Evolutionary conservation across 2,888 invertebrate genomes (phyloP).

Genomic region (Cryptocheilus praepositus): DNA sequence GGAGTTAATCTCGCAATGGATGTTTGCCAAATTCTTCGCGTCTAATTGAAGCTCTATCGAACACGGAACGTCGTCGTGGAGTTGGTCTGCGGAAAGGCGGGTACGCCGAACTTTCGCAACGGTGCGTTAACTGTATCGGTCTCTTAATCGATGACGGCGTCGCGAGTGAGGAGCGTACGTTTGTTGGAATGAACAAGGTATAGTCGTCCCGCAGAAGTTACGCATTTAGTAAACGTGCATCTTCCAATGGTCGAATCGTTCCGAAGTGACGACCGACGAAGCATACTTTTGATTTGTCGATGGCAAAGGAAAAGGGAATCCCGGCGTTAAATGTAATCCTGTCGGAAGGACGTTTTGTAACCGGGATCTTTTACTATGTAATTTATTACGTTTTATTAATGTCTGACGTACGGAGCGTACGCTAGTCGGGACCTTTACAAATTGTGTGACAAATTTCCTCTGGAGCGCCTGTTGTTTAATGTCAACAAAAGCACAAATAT

Average conservation of each 20-base stretch:
- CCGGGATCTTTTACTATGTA: constrained; percentile 1
- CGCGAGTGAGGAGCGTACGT: too few species aligned
- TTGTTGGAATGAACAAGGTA: too few species aligned
- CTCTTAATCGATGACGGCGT: too few species aligned
- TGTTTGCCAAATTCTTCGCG: constrained; percentile 22
- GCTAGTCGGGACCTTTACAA: constrained; percentile 47
- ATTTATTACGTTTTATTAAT: constrained; percentile 7
- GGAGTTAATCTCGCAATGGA: constrained; percentile 38
- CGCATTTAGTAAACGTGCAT: constrained; percentile 44
- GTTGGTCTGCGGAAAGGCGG: too few species aligned
- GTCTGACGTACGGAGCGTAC: constrained; percentile 32
- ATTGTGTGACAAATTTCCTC: constrained; percentile 20
- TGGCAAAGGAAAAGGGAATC: not conserved
- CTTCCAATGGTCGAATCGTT: constrained; percentile 38
- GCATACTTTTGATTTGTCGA: constrained; percentile 6
- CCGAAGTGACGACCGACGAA: constrained; percentile 23
- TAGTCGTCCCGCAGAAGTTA: constrained; percentile 38
- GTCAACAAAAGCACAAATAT: constrained; percentile 46
- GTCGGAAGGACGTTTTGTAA: too few species aligned
- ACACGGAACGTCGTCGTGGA: constrained; percentile 11
- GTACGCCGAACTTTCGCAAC: too few species aligned
- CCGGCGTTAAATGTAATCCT: constrained; percentile 20
- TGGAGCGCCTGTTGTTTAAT: constrained; percentile 29
- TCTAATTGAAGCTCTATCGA: constrained; percentile 14
- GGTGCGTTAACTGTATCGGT: too few species aligned